Base-by-base conservation (phyloP, 2,888 invertebrate species). In the Oegoconia quadripuncta region DNA sequence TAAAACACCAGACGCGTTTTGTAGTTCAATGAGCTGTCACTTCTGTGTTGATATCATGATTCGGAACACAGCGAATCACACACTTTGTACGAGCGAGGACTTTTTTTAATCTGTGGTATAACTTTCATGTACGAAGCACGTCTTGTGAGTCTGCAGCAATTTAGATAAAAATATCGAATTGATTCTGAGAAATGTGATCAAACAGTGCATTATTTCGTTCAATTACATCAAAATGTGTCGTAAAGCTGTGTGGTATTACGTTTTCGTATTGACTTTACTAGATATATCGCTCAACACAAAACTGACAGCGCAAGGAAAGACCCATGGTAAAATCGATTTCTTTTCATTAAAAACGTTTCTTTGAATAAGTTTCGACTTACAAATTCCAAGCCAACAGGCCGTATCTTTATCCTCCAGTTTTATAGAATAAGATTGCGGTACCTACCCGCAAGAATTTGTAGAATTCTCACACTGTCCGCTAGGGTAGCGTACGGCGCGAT, bases 251-350 rank as follows among this genome's bases (percentile, higher is more conserved):
- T 90, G 90, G 88, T 89, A 89, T 89, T 91, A 90, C 80, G 82
- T 92, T 78, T 88, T 92, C 84, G 72, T 91, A 74, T 87, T 92
- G 80, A 90, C 90, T 64, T 87, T 92, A 73, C 80, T 92, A 74
- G 91, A 91, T 86, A 88, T 90, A 72, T 89, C 92, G 54, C 88
- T 90, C 61, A 90, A 91, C 77, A 92, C 91, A 52, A 91, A 90
- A 78, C 88, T 92, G 80, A 91, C 92, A 79, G 90, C 91, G 61
- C 91, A 92, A 81, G 92, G 92, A 81, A 91, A 91, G 80, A 91
- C 90, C 84, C 92, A 93, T 89, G 93, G 93, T 93, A 90, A 90
- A 78, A 83, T 83, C 80, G 78, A 83, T 83, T 74, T 64, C 54
- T 54, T 41, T 46, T 30, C 20, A 29, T 17, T 17, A 49, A 44